Evolutionary conservation across 2,888 invertebrate species (phyloP).

Genomic region (Plebejus melissa): DNA sequence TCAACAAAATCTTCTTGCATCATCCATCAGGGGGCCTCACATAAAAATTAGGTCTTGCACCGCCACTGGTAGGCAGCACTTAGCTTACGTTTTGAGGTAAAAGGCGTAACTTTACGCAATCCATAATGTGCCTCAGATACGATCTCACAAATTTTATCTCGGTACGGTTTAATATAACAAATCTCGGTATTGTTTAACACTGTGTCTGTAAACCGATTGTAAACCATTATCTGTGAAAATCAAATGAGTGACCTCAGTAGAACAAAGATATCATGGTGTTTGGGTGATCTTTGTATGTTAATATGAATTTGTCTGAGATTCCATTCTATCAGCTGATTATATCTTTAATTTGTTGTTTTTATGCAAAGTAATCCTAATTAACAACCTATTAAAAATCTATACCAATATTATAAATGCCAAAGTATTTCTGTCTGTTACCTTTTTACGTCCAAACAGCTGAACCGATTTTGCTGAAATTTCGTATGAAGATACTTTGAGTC

Average conservation of each 20-base stretch:
- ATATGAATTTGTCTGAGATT: neutral
- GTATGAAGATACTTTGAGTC: too few species aligned
- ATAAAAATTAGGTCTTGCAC: too few species aligned
- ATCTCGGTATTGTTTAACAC: neutral
- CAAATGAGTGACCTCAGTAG: neutral
- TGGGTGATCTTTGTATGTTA: neutral
- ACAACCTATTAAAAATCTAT: too few species aligned
- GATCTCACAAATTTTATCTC: conserved; percentile 14
- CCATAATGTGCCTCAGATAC: conserved; percentile 22
- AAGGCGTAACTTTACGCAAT: conserved; percentile 34
- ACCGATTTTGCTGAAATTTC: too few species aligned
- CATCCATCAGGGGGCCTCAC: too few species aligned
- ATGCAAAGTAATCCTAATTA: neutral
- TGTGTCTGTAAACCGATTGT: neutral
- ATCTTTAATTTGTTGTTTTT: neutral
- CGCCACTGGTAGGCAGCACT: neutral
- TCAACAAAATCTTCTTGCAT: too few species aligned
- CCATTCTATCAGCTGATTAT: neutral
- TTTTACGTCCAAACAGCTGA: too few species aligned
- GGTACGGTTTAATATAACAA: neutral
- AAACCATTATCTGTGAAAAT: conserved; percentile 9
- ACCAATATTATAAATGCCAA: too few species aligned
- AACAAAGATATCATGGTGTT: conserved; percentile 3
- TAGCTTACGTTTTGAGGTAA: conserved; percentile 30
- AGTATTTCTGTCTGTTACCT: too few species aligned